phyloP scores from a whole-genome alignment of 35 echinoderm and acorn worm species.

The Ophiothrix spiculata region DNA sequence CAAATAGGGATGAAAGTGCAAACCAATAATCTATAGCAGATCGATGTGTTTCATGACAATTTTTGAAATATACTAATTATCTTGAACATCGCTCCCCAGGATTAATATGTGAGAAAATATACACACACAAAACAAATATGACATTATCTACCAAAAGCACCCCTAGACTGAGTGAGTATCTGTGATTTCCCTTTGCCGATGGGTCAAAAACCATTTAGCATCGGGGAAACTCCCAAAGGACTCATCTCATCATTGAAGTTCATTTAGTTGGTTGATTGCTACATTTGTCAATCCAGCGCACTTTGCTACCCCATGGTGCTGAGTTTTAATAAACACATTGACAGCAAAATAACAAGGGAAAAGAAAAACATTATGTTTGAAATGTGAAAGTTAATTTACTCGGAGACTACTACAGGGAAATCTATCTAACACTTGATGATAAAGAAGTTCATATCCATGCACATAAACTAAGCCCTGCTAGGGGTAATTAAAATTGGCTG shows the following conservation, averaged over 20 bases:
- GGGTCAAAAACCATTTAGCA: conserved; percentile 12
- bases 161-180: neutral
- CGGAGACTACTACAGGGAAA: neutral
- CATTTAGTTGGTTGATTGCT: conserved; percentile 8
- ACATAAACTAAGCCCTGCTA: neutral
- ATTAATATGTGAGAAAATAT: too few relatives aligned
- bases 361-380: neutral
- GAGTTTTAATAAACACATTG: conserved; percentile 5
- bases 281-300: conserved; percentile 1
- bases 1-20: too few relatives aligned
- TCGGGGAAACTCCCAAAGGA: neutral
- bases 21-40: too few relatives aligned
- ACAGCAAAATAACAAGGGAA: neutral
- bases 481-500: neutral
- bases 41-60: too few relatives aligned
- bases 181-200: neutral
- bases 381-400: neutral
- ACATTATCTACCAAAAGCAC: neutral
- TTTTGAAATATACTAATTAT: too few relatives aligned
- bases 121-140: too few relatives aligned
- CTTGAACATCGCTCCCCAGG: too few relatives aligned
- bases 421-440: neutral
- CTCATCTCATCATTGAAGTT: neutral
- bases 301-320: conserved; percentile 10
- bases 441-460: neutral